phyloP scores from a whole-genome alignment of 2,113 vertebrate species.

The Oreochromis tanganicae region DNA sequence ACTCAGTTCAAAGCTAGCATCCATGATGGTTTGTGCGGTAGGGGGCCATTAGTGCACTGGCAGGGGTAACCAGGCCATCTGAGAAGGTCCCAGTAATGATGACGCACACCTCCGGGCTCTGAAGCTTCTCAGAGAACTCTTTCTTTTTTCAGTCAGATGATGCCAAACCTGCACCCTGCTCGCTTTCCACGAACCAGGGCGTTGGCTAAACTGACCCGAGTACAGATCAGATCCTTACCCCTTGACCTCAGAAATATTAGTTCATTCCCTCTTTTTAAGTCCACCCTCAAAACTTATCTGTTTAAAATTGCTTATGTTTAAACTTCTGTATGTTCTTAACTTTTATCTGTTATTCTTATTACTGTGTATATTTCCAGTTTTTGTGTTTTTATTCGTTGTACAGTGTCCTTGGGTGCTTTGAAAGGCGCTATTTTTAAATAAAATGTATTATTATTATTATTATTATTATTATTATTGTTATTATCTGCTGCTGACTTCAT shows the following conservation, averaged over 20 bases:
- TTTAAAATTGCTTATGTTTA: too few relatives aligned
- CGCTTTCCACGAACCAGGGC: background rate
- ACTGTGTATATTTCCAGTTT: too few relatives aligned
- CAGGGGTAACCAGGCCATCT: background rate
- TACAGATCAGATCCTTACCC: background rate
- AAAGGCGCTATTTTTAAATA: too few relatives aligned
- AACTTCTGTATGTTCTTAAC: too few relatives aligned
- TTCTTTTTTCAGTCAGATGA: background rate
- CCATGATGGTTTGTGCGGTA: background rate
- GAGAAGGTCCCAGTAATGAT: background rate
- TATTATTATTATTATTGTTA: too few relatives aligned
- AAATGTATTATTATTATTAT: too few relatives aligned
- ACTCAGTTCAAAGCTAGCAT: background rate
- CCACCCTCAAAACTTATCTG: too few relatives aligned
- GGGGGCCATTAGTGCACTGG: background rate
- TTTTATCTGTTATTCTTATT: too few relatives aligned
- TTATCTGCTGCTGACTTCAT: background rate
- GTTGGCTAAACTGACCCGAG: background rate
- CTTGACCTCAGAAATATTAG: too few relatives aligned
- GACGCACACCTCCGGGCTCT: background rate
- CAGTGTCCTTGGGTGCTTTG: too few relatives aligned
- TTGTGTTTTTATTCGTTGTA: too few relatives aligned
- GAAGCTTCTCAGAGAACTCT: fast-evolving
- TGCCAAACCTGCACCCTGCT: background rate
- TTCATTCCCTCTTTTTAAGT: too few relatives aligned